Evolutionary conservation across 1,140 invertebrate genomes (phyloP), one percentile per base, ranked within the genome.

Genomic region (Zophobas atratus): DNA sequence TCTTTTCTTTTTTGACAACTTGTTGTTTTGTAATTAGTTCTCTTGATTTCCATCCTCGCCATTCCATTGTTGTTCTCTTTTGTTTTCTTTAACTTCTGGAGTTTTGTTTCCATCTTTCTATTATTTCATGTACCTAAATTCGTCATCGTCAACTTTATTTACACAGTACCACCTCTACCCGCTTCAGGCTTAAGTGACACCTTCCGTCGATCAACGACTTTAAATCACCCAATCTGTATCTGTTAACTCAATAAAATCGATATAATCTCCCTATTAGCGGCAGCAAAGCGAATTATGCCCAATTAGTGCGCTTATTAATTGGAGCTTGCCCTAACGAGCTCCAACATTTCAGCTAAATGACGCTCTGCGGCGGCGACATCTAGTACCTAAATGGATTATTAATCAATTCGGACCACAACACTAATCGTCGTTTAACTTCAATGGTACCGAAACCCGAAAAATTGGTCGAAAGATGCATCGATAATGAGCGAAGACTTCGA

Each of bases 241-340:
- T 67, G 2, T 67, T 43, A 67, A 43, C 60, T 67, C 43, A 67
- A 67, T 67, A 67, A 20, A 20, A 67, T 39, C 60, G 60, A 67
- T 67, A 41, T 39, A 67, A 67, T 43, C 60, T n/a, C 3, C 5
- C 41, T 38, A 67, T 67, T 67, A 67, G 60, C 60, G 60, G 60
- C 60, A 67, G 60, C 60, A 67, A 67, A 46, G 60, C 60, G 60
- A 67, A 67, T 67, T 67, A 67, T 67, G 39, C 60, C 60, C 60
- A 67, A 67, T 67, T 67, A 67, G 60, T 67, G 60, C 1, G 20
- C 33, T 67, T 67, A 67, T 67, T 67, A 67, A 67, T 67, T 67
- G 60, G 60, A 67, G 8, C 60, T 43, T 41, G 39, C 60, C 60
- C 60, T 67, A 43, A 67, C 60, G 60, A 67, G 33, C 56, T 36